Conservation (phyloP, 2,888 invertebrate genomes). For the Octonoba sinensis region DNA sequence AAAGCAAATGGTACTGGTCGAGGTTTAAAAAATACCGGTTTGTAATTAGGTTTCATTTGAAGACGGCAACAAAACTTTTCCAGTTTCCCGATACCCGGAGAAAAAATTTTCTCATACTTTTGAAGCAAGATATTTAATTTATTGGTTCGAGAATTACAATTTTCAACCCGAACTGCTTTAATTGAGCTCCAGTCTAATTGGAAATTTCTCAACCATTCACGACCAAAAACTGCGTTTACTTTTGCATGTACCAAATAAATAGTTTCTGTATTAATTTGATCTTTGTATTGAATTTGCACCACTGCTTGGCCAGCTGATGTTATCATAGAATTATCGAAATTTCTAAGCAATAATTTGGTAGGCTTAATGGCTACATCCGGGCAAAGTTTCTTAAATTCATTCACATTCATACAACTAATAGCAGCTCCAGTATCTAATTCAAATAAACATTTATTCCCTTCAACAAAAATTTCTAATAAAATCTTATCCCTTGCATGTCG, state of each 20-base stretch:
- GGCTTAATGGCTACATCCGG: slow-evolving; percentile 50
- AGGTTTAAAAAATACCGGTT: slow-evolving; percentile 45
- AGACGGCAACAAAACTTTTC: slow-evolving; percentile 42
- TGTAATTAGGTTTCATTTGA: slow-evolving; percentile 41
- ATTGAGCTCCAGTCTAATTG: slow-evolving; percentile 46
- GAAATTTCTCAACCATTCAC: slow-evolving; percentile 50
- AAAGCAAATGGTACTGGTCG: slow-evolving; percentile 44
- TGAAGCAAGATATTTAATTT: slow-evolving; percentile 47
- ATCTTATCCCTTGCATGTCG: slow-evolving; percentile 50
- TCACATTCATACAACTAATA: slow-evolving; percentile 42
- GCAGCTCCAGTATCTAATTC: slow-evolving; percentile 49
- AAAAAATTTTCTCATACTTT: slow-evolving; percentile 40
- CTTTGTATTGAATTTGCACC: slow-evolving; percentile 44
- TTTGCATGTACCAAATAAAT: slow-evolving; percentile 46
- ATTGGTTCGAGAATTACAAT: slow-evolving; percentile 47
- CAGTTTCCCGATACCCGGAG: slow-evolving; percentile 41
- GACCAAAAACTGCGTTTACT: slow-evolving; percentile 46
- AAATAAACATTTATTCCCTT: slow-evolving; percentile 43
- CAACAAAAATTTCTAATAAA: slow-evolving; percentile 47
- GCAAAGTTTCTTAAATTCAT: slow-evolving; percentile 46
- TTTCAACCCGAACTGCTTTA: slow-evolving; percentile 39
- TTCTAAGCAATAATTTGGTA: slow-evolving; percentile 46
- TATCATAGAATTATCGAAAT: slow-evolving; percentile 47
- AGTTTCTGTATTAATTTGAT: slow-evolving; percentile 41
- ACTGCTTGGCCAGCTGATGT: slow-evolving; percentile 51